Evolutionary conservation across 2,113 vertebrate genomes (phyloP).

Genomic region (Odontophorus gujanensis): DNA sequence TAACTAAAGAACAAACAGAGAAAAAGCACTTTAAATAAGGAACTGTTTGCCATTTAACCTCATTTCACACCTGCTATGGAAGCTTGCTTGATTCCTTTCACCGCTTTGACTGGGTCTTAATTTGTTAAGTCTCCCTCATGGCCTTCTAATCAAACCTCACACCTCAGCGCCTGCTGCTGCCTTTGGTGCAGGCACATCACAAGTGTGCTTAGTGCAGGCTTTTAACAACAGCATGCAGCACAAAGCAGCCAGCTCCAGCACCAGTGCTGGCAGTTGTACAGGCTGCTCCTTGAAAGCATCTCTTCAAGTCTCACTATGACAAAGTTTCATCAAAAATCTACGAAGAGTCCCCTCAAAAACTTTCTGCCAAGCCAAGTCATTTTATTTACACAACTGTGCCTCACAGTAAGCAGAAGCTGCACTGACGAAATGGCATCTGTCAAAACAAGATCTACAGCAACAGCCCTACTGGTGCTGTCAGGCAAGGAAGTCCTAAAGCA

Average conservation of each 20-base stretch:
- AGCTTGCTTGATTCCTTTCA: slow-evolving; percentile 25
- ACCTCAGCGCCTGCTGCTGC: background rate
- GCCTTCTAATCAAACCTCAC: slow-evolving; percentile 7
- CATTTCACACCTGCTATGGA: slow-evolving; percentile 13
- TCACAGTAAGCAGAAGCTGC: background rate
- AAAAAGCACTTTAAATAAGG: background rate
- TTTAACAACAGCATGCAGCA: background rate
- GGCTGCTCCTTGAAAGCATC: background rate
- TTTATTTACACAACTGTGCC: background rate
- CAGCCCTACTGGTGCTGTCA: background rate
- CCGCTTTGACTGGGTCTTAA: background rate
- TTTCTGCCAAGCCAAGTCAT: background rate
- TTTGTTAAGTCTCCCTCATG: slow-evolving; percentile 5
- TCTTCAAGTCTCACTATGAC: background rate
- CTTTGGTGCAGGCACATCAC: background rate
- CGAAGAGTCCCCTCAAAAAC: background rate
- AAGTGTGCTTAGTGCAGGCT: background rate
- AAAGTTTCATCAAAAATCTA: background rate
- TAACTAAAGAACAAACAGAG: background rate
- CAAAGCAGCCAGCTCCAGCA: background rate
- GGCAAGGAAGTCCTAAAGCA: background rate
- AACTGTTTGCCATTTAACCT: slow-evolving; percentile 9
- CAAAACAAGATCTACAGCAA: background rate
- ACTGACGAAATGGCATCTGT: fast-evolving
- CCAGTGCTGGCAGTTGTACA: background rate